phyloP scores from a whole-genome alignment of 23 tunicate genomes.

The Trididemnum miniatum region DNA sequence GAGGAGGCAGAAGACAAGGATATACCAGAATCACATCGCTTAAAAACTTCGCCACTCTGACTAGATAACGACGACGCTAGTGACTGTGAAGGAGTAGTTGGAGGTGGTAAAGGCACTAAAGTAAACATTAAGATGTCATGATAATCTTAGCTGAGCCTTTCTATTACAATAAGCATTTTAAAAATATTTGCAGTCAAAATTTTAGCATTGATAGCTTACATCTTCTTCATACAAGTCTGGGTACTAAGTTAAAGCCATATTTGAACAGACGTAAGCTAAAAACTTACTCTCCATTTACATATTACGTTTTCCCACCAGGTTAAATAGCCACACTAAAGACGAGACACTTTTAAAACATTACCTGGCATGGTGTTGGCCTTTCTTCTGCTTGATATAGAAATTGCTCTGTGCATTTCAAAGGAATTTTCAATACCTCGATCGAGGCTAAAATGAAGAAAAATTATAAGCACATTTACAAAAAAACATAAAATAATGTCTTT shows the following conservation, averaged over 20 bases:
- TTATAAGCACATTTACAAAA: background rate
- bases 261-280: no score
- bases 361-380: slow-evolving; percentile 91
- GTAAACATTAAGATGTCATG: background rate
- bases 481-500: background rate
- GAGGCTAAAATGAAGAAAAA: slow-evolving; percentile 37
- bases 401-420: slow-evolving; percentile 27
- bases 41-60: slow-evolving; percentile 13
- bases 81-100: background rate
- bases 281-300: no score
- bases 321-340: no score
- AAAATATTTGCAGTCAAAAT: no score
- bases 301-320: no score
- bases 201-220: no score
- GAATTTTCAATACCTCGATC: slow-evolving; percentile 70
- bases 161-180: background rate
- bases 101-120: slow-evolving; percentile 19
- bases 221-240: no score
- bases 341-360: no score
- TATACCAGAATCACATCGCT: slow-evolving; percentile 23
- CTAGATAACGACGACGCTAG: slow-evolving; percentile 35
- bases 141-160: background rate
- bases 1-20: slow-evolving; percentile 19
- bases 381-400: slow-evolving; percentile 56
- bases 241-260: no score